Conservation (phyloP, 2,888 invertebrate genomes). For the Cecidostiba fungosa region DNA sequence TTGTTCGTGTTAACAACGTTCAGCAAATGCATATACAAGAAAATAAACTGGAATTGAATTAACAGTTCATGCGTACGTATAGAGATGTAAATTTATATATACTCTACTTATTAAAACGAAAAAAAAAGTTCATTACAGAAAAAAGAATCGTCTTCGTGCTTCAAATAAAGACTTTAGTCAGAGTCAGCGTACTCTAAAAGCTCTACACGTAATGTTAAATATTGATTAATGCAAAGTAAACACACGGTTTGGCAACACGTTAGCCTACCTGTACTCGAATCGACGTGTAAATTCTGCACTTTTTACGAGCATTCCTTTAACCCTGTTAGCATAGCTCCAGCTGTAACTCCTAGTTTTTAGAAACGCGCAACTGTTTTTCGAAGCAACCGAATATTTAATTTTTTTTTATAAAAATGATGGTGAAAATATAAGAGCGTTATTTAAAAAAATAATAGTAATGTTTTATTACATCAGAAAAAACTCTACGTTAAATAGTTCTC, state of each 20-base stretch:
- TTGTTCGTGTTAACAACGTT: no score
- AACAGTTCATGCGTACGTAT: background rate
- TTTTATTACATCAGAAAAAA: no score
- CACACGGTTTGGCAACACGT: slow-evolving; percentile 27
- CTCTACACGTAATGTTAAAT: slow-evolving; percentile 32
- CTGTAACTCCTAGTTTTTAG: background rate
- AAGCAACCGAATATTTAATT: no score
- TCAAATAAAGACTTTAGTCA: background rate
- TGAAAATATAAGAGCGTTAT: no score
- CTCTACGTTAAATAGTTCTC: no score
- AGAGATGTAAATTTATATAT: no score
- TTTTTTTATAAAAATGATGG: no score
- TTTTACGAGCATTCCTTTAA: slow-evolving; percentile 23
- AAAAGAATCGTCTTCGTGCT: background rate
- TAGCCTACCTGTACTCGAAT: background rate
- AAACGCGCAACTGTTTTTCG: background rate
- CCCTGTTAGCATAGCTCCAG: slow-evolving; percentile 8
- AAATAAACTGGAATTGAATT: no score
- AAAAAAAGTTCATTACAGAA: background rate
- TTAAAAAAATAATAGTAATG: no score
- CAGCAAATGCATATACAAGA: no score
- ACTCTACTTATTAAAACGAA: no score
- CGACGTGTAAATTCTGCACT: slow-evolving; percentile 8
- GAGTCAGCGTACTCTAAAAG: slow-evolving; percentile 37
- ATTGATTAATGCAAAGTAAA: slow-evolving; percentile 62